Base-by-base conservation (phyloP, 2,888 invertebrate species). In the Nasonovia ribisnigri region DNA sequence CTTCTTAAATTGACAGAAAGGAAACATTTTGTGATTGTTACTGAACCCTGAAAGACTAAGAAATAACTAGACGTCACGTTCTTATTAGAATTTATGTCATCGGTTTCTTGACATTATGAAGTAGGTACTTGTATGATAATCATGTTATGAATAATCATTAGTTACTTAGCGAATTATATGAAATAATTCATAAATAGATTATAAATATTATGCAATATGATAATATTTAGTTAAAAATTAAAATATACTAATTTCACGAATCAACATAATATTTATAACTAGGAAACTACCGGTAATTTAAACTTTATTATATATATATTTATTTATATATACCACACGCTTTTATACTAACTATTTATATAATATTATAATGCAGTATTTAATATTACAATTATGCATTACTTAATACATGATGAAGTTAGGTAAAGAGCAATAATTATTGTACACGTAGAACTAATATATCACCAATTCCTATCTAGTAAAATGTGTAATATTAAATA, bases 71-170 rank as follows among this genome's bases (percentile, higher is more conserved):
- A 20, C 6, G 16, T 67, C 67, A 67, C 67, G 67, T 67, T 67
- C n/a, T 36, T 67, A 67, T 67, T 67, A 67, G 67, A n/a, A 67
- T 36, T 67, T 67, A 67, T 67, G 67, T 67, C 67, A 67, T 67
- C 36, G 16, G 36, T 20, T 67, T 67, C 20, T 67, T 67, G 67
- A 36, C 36, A 67, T 20, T 20, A 67, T 36, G 1, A 67, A 67
- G 1, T n/a, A n/a, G n/a, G n/a, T 36, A 36, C n/a, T 67, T 16
- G 16, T 67, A 67, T 36, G 36, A 67, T 67, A 36, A 36, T 67
- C n/a, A 67, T 36, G 16, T 67, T n/a, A 67, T 67, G n/a, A 67
- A 67, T 67, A 67, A 67, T 6, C 16, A 36, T 67, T 36, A 67
- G n/a, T 67, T 67, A 67, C 36, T 67, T 67, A 36, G 16, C 20